Percentiles rank a stretch among this genome's conserved stretches.
These are phyloP conservation scores for Drosophila pegasa DNA, from an alignment of 2,888 invertebrate species.

Conservation along the genomic window DNA sequence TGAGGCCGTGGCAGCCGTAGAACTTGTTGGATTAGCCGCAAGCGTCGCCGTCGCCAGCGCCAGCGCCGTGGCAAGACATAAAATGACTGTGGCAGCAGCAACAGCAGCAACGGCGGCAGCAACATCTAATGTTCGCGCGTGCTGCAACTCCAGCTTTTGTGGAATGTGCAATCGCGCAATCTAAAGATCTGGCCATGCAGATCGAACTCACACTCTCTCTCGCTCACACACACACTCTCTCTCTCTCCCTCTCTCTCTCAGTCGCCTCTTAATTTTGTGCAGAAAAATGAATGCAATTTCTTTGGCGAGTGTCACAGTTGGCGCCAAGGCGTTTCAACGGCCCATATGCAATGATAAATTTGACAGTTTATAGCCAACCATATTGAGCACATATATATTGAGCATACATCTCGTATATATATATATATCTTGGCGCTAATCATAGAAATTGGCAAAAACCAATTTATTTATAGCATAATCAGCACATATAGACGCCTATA, in stretches of 20 bases:
- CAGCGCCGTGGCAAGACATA: constrained; percentile 48
- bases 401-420: not conserved
- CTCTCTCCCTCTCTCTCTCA: not conserved
- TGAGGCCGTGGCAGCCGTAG: constrained; percentile 40
- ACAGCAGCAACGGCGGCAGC: constrained; percentile 20
- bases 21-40: constrained; percentile 77
- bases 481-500: constrained; percentile 12
- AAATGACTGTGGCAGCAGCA: constrained; percentile 51
- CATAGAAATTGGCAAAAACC: constrained; percentile 48
- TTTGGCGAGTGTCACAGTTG: constrained; percentile 78
- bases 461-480: constrained; percentile 44
- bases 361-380: constrained; percentile 77
- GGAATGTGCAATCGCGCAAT: constrained; percentile 72
- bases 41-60: constrained; percentile 38
- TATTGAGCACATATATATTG: constrained; percentile 40
- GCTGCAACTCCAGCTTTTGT: constrained; percentile 50
- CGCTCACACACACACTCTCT: not conserved
- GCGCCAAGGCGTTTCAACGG: constrained; percentile 80
- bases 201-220: constrained; percentile 8
- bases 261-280: constrained; percentile 60
- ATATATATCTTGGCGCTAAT: constrained; percentile 28
- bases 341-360: constrained; percentile 81
- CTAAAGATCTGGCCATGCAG: constrained; percentile 49
- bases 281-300: constrained; percentile 79
- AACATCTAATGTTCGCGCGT: constrained; percentile 75